Evolutionary conservation across 2,888 invertebrate species (phyloP), one percentile per base, ranked within the genome.

Genomic region (Aphidoletes aphidimyza): DNA sequence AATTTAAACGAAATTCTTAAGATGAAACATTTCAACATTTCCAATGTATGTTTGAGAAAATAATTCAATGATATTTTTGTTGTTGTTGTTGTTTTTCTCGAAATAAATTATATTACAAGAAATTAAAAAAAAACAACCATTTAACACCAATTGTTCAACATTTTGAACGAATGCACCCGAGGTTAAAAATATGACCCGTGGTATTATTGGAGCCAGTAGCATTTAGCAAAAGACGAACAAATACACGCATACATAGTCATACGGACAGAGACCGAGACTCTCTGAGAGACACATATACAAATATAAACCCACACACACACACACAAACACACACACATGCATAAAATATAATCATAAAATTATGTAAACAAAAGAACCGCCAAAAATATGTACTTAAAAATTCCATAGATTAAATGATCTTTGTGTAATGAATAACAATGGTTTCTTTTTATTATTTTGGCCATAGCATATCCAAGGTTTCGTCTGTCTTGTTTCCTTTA

Each of bases 351-450:
- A 36, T 34, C 34, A 30, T 69, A 3, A 69, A 69, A 69, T 5
- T 30, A 30, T 36, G 36, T 54, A 54, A 54, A 54, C 54, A 81
- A 83, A 22, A n/a, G 37, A 83, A 45, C 30, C 39, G 39, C 37
- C 39, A 83, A 83, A 83, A 83, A 83, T 81, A 69, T 54, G 54
- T 69, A 69, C 69, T 69, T 69, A 69, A 69, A 26, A 69, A 69
- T 69, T 69, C 69, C 69, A 69, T 69, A 69, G 69, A 69, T 69
- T 69, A 69, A 69, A 69, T 30, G 14, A 54, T 22, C 54, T 54
- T 54, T 69, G 69, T 69, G 69, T 69, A 69, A 69, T 30, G 2
- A 14, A 69, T 17, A 30, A 69, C 5, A 30, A 1, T 2, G 26
- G 11, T 2, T 30, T 26, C 30, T 69, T 69, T 30, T 30, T 54